These are phyloP conservation scores for Ovis aries DNA, from an alignment of 2,113 vertebrate genomes.

Conservation along the genomic window DNA sequence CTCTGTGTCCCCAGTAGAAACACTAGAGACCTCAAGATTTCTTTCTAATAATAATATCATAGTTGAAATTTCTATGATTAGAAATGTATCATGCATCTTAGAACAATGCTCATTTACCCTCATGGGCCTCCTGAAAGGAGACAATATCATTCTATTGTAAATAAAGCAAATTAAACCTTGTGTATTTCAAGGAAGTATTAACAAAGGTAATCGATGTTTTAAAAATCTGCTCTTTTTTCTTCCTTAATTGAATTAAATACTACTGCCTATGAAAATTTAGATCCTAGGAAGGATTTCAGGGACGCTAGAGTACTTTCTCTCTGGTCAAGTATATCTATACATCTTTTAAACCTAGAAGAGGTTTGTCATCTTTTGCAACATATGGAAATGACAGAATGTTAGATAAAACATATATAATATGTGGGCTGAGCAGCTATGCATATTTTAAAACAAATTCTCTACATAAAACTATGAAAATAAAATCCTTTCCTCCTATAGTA, in stretches of 20 bases:
- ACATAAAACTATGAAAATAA: neutral
- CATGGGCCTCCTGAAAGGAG: neutral
- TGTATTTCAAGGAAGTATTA: neutral
- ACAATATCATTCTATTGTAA: neutral
- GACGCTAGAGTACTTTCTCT: neutral
- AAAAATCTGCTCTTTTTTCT: neutral
- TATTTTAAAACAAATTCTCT: neutral
- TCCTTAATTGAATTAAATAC: neutral
- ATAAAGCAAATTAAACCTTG: neutral
- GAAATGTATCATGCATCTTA: neutral
- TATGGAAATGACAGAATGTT: neutral
- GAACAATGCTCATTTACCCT: neutral
- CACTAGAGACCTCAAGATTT: neutral
- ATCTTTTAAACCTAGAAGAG: neutral
- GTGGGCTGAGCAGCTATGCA: neutral
- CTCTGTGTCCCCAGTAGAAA: neutral
- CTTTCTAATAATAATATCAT: constrained; percentile 18
- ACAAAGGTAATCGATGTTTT: neutral
- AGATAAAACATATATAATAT: neutral
- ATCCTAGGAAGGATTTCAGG: neutral
- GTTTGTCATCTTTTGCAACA: neutral
- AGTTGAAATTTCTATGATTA: neutral
- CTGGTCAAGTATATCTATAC: neutral
- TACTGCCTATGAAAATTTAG: neutral
- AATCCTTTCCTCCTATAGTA: neutral